Evolutionary conservation across 2,113 vertebrate species (phyloP).

Genomic region (Talpa occidentalis): DNA sequence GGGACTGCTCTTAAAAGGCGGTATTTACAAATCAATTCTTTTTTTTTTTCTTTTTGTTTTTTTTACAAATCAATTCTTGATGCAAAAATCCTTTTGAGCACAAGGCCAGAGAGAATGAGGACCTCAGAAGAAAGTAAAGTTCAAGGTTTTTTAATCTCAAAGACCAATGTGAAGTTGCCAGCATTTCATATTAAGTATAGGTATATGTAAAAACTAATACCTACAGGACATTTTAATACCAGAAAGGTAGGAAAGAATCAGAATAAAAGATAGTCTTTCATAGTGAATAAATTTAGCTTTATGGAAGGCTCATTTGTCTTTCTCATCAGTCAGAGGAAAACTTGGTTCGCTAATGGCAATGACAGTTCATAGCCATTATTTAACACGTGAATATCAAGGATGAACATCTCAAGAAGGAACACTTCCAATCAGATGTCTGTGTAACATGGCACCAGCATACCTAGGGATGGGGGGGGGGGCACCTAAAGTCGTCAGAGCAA

Average conservation of each 20-base stretch:
- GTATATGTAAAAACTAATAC: not conserved
- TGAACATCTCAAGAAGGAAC: not conserved
- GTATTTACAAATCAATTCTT: constrained; percentile 8
- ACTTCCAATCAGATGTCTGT: not conserved
- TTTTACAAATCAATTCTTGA: constrained; percentile 14
- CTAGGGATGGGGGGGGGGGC: not conserved
- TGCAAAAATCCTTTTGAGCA: constrained; percentile 17
- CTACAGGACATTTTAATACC: not conserved
- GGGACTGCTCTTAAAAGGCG: not conserved
- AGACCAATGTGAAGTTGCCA: not conserved
- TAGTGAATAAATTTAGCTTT: constrained; percentile 44
- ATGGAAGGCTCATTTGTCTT: constrained; percentile 1
- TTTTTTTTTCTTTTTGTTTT: no score
- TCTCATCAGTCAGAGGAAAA: not conserved
- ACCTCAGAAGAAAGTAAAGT: not conserved
- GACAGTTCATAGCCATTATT: no score
- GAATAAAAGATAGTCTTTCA: not conserved
- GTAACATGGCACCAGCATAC: no score
- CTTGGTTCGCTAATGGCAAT: no score
- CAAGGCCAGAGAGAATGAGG: constrained; percentile 9
- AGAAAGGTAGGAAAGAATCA: not conserved
- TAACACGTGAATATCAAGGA: not conserved
- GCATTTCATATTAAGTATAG: constrained; percentile 29
- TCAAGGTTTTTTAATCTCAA: not conserved
- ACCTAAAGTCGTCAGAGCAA: not conserved